Evolutionary conservation across 2,797 vertebrate genomes (phyloP), one percentile per base, ranked within the genome.

Genomic region (Characodon lateralis): DNA sequence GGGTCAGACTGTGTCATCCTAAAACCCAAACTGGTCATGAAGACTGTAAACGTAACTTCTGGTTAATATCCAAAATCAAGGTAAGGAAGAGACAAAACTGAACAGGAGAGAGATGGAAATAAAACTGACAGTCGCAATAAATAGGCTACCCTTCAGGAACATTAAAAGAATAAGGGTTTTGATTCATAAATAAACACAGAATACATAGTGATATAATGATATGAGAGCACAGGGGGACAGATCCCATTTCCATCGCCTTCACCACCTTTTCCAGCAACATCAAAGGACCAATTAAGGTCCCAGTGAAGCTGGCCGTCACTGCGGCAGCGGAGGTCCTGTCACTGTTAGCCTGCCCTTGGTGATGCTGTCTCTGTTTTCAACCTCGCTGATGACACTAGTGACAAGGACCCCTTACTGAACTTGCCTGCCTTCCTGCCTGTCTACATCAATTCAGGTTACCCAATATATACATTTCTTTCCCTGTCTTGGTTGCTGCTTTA

Each of bases 201-300:
- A 82, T 71, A 83, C 71, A 90, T 79, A 82, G 88, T 81, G 78
- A 87, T 85, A 92, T 89, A 87, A 92, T 87, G 84, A 88, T 78
- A 55, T 82, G 88, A 68, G 89, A 76, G 88, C 84, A 81, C 83
- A 88, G 86, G 90, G 85, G 92, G 94, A 95, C 89, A 89, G 90
- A 91, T 92, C 88, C 92, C 92, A 89, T 94, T 94, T 91, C 91
- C 91, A 89, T 89, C 48, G 84, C 88, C 90, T 91, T 93, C 91
- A 87, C 94, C 95, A 89, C 93, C 95, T 97, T 97, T 95, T 95
- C 89, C 90, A 85, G 94, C 93, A 94, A 96, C 97, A 98, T 99
- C 98, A 98, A 97, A 98, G 96, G 95, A 95, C 97, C 98, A 98
- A 98, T 99, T 98, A 99, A 97, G 96, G 96, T 96, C 93, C 90